Percentiles rank a stretch among this genome's conserved stretches.
Conservation (phyloP, 2,888 invertebrate genomes). For the Polymixis flavicincta region DNA sequence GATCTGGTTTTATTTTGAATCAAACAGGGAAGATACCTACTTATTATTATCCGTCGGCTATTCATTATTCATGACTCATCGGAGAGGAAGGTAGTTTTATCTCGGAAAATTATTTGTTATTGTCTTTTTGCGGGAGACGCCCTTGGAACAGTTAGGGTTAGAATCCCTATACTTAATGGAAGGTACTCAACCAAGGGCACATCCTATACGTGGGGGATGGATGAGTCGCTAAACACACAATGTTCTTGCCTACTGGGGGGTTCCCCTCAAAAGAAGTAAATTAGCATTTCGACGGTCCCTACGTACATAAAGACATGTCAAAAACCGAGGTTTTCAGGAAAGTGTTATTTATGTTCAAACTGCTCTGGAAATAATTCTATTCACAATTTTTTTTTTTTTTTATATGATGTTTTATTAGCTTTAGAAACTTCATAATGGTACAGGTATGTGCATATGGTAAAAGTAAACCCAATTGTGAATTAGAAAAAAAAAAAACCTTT, state of each 20-base stretch:
- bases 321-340: too few species aligned
- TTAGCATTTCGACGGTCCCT: too few species aligned
- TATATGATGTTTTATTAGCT: too few species aligned
- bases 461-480: too few species aligned
- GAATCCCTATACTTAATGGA: too few species aligned
- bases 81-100: background rate
- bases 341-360: too few species aligned
- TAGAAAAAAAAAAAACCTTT: too few species aligned
- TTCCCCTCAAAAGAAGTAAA: background rate
- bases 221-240: background rate
- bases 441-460: too few species aligned
- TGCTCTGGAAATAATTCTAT: too few species aligned
- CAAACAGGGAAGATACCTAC: background rate
- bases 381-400: too few species aligned
- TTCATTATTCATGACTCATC: background rate
- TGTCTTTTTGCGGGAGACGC: background rate
- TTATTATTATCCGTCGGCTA: background rate
- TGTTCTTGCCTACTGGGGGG: background rate
- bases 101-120: background rate
- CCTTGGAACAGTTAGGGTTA: background rate
- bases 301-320: too few species aligned
- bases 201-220: background rate
- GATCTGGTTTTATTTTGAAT: background rate
- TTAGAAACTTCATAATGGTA: too few species aligned
- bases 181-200: background rate